A percentile compares a stretch with the other conserved stretches of the same genome.
phyloP scores from a whole-genome alignment of 2,888 invertebrate genomes.

The Anodontia alba region DNA sequence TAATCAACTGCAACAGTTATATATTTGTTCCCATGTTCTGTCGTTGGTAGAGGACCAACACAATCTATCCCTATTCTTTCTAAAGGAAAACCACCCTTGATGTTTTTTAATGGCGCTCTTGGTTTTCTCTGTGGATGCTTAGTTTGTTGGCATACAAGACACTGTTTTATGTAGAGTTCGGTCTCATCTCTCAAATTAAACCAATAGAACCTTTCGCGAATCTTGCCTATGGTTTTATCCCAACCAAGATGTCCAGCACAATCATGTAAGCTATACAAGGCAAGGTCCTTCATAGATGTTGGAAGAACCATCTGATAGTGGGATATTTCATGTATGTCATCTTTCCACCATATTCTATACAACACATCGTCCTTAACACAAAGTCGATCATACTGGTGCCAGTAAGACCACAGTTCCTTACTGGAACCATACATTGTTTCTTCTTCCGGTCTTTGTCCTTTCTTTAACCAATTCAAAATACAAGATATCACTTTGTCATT shows the following conservation, averaged over 20 bases:
- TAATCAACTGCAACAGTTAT: slow-evolving; percentile 11
- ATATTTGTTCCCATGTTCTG: slow-evolving; percentile 4
- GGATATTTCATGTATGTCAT: background rate
- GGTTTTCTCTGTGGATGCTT: background rate
- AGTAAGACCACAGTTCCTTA: slow-evolving; percentile 20
- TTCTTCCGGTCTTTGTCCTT: background rate
- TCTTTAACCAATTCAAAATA: background rate
- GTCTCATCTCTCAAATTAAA: slow-evolving; percentile 18
- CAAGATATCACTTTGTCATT: background rate
- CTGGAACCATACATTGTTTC: background rate
- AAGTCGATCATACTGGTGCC: slow-evolving; percentile 1
- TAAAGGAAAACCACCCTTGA: slow-evolving; percentile 7
- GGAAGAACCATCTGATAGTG: background rate
- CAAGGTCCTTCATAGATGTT: background rate
- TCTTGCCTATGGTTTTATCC: background rate
- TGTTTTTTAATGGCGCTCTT: background rate
- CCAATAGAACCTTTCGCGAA: slow-evolving; percentile 10
- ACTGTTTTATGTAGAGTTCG: slow-evolving; percentile 12
- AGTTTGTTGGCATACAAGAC: background rate
- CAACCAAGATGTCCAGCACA: slow-evolving; percentile 19
- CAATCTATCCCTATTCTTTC: slow-evolving; percentile 18
- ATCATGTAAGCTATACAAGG: background rate
- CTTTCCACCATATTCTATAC: slow-evolving; percentile 3
- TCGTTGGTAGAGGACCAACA: slow-evolving; percentile 11
- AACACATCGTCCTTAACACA: background rate